Evolutionary conservation across 2,888 invertebrate genomes (phyloP).

Genomic region (Nephrotoma guestfalica): DNA sequence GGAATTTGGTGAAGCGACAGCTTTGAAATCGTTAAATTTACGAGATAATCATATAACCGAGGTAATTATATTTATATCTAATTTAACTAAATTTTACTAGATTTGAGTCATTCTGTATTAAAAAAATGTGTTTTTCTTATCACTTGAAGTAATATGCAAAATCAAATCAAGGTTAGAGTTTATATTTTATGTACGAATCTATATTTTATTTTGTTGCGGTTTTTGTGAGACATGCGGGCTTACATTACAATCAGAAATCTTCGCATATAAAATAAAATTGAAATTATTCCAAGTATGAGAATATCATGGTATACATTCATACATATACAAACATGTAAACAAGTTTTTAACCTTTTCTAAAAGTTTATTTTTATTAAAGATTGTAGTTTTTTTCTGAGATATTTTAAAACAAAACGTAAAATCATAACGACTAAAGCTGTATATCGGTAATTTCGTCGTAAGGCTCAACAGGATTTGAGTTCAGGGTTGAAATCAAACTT

Average conservation of each 20-base stretch:
- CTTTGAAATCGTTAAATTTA: constrained; percentile 18
- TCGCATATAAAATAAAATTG: neutral
- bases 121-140: neutral
- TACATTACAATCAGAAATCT: neutral
- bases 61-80: constrained; percentile 12
- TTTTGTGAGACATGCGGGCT: neutral
- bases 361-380: neutral
- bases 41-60: constrained; percentile 21
- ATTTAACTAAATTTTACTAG: constrained; percentile 1
- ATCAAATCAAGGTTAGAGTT: neutral
- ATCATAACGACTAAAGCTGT: no score
- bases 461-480: no score
- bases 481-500: no score
- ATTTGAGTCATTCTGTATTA: neutral
- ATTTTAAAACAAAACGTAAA: neutral
- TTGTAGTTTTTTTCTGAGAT: neutral
- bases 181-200: neutral
- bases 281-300: neutral
- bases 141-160: neutral
- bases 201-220: neutral
- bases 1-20: constrained; percentile 16
- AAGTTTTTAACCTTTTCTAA: neutral
- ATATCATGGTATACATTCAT: neutral
- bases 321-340: neutral
- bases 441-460: no score